Percentiles rank a stretch among this genome's conserved stretches.
phyloP scores from a whole-genome alignment of 2,888 invertebrate species.

The Rhagonycha fulva region DNA sequence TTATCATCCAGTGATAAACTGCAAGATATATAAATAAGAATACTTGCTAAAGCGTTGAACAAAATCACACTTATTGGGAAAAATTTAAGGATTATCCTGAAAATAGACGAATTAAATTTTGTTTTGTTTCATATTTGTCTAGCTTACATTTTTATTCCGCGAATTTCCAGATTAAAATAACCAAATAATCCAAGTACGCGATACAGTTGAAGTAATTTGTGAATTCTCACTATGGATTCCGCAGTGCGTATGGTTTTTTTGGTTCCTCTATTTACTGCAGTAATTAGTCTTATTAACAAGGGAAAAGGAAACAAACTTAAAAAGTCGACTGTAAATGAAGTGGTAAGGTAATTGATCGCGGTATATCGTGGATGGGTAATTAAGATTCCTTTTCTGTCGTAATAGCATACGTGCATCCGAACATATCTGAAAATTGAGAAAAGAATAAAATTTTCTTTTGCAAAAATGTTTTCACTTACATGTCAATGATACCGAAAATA shows the following conservation, averaged over 20 bases:
- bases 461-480: constrained; percentile 27
- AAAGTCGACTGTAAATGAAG: constrained; percentile 33
- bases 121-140: background rate
- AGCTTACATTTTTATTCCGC: constrained; percentile 28
- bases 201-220: constrained; percentile 36
- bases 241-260: background rate
- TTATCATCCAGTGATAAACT: background rate
- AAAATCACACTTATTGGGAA: constrained; percentile 21
- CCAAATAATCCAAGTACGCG: constrained; percentile 35
- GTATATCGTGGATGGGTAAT: constrained; percentile 36
- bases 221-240: constrained; percentile 18
- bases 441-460: background rate
- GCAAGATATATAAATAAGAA: constrained; percentile 20
- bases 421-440: constrained; percentile 28
- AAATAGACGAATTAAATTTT: background rate
- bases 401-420: constrained; percentile 38
- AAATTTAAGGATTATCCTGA: constrained; percentile 25
- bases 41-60: constrained; percentile 16
- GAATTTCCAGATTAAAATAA: constrained; percentile 29
- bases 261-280: background rate
- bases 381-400: constrained; percentile 36
- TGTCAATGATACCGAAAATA: constrained; percentile 28
- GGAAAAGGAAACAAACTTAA: constrained; percentile 27
- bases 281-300: constrained; percentile 12
- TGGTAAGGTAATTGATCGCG: constrained; percentile 33